These are phyloP conservation scores for Scolanthus callimorphus DNA, from an alignment of 92 coral and sea anemone species.

Conservation along the genomic window DNA sequence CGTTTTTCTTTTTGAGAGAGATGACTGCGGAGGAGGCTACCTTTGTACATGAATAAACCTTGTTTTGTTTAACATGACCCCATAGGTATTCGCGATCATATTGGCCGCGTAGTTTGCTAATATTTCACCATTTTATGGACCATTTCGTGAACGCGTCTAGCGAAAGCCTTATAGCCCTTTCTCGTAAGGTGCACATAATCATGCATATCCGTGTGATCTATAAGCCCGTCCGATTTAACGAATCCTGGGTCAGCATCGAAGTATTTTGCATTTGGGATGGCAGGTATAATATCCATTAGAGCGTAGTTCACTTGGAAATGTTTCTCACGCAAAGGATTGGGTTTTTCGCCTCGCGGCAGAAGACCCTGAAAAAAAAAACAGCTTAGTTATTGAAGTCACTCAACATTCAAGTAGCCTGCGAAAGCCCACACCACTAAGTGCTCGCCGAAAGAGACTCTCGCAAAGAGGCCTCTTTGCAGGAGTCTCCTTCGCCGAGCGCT, in stretches of 20 bases:
- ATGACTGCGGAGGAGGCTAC: too few relatives aligned
- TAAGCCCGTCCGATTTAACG: slow-evolving; percentile 71
- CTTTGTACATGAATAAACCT: too few relatives aligned
- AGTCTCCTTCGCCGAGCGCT: too few relatives aligned
- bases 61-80: too few relatives aligned
- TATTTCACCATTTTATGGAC: slow-evolving; percentile 77
- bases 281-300: slow-evolving; percentile 49
- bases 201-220: slow-evolving; percentile 83
- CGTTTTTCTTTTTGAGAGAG: too few relatives aligned
- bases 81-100: too few relatives aligned
- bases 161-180: slow-evolving; percentile 69
- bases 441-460: too few relatives aligned
- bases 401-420: too few relatives aligned
- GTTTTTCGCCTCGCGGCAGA: slow-evolving; percentile 89
- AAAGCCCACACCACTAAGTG: too few relatives aligned
- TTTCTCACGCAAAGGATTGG: slow-evolving; percentile 86
- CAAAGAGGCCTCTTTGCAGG: too few relatives aligned
- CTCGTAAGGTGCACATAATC: slow-evolving; percentile 89
- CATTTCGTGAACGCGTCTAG: slow-evolving; percentile 60
- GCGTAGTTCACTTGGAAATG: slow-evolving; percentile 83
- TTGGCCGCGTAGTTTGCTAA: too few relatives aligned
- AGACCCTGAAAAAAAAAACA: slow-evolving; percentile 61
- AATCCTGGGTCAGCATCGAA: slow-evolving; percentile 96
- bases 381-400: too few relatives aligned
- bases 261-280: slow-evolving; percentile 77